Evolutionary conservation across 2,797 vertebrate genomes (phyloP).

Genomic region (Pangasius djambal): DNA sequence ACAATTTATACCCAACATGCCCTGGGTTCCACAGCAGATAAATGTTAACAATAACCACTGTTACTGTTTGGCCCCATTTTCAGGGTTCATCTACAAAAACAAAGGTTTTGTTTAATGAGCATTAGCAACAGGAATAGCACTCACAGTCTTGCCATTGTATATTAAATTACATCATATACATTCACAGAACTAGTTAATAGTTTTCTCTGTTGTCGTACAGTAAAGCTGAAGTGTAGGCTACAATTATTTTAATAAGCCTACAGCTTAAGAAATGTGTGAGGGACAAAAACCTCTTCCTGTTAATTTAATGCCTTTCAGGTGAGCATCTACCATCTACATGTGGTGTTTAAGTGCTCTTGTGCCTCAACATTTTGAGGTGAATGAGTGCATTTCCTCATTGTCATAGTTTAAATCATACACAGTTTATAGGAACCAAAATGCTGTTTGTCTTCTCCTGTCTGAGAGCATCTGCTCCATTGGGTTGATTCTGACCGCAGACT

Average conservation of each 20-base stretch:
- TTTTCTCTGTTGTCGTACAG: background rate
- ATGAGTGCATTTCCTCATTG: background rate
- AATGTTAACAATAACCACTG: background rate
- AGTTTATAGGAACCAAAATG: background rate
- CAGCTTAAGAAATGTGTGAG: background rate
- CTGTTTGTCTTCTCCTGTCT: conserved; percentile 1
- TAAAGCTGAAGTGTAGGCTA: background rate
- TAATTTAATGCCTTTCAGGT: background rate
- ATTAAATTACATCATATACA: background rate
- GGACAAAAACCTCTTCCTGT: background rate
- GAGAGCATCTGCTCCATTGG: background rate
- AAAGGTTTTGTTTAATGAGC: background rate
- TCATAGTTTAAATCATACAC: background rate
- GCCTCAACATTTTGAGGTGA: background rate
- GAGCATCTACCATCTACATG: background rate
- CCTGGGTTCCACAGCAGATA: background rate
- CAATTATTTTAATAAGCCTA: background rate
- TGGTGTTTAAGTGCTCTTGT: background rate
- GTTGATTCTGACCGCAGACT: conserved; percentile 9
- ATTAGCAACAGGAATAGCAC: too few species aligned
- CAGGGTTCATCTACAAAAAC: background rate
- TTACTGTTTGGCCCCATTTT: background rate
- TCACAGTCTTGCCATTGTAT: background rate
- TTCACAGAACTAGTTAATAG: background rate
- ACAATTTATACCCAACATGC: background rate